These are phyloP conservation scores for Cordilura impudica DNA, from an alignment of 2,888 invertebrate genomes.

Conservation along the genomic window DNA sequence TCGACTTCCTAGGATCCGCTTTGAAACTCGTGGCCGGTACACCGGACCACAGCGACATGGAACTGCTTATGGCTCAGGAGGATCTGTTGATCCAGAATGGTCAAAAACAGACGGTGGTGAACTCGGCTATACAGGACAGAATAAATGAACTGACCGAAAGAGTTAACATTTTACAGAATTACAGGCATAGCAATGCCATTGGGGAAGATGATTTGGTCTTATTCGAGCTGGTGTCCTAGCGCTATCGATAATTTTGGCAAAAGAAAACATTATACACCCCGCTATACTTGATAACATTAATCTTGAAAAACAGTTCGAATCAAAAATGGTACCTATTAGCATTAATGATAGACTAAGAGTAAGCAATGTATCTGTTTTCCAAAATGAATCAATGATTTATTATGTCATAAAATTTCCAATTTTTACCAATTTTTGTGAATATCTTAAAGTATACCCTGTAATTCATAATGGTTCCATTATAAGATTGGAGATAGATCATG, in stretches of 20 bases:
- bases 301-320: not conserved
- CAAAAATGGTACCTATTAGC: constrained; percentile 8
- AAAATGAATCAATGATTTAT: not conserved
- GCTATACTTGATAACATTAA: constrained; percentile 13
- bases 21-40: too few species aligned
- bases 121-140: not conserved
- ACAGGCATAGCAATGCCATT: not conserved
- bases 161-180: not conserved
- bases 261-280: constrained; percentile 19
- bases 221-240: constrained; percentile 4
- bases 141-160: not conserved
- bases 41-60: too few species aligned
- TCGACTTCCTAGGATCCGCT: too few species aligned
- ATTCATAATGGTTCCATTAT: constrained; percentile 13
- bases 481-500: not conserved
- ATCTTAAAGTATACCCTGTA: not conserved
- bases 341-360: constrained; percentile 8
- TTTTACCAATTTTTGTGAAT: constrained; percentile 7
- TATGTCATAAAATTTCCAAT: constrained; percentile 11
- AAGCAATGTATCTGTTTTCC: constrained; percentile 15
- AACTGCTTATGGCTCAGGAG: too few species aligned
- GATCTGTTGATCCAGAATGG: too few species aligned
- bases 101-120: not conserved
- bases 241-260: constrained; percentile 9
- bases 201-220: not conserved